These are phyloP conservation scores for Sciurus carolinensis DNA, from an alignment of 2,797 vertebrate genomes.

Conservation along the genomic window DNA sequence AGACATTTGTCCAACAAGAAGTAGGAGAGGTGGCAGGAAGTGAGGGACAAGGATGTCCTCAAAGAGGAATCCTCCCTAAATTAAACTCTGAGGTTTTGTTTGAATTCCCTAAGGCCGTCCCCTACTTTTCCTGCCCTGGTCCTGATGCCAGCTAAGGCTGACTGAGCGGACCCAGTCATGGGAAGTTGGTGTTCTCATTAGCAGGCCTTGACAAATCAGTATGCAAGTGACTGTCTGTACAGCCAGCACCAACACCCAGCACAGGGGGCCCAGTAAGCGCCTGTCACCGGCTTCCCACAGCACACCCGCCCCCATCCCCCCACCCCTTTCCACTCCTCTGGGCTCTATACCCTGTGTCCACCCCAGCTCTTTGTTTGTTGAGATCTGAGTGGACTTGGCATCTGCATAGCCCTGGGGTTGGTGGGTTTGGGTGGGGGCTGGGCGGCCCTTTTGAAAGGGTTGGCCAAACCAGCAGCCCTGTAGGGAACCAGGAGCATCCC, in stretches of 20 bases:
- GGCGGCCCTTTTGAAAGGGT: slow-evolving; percentile 41
- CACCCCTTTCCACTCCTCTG: background rate
- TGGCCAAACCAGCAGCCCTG: background rate
- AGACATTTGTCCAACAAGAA: background rate
- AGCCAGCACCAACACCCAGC: rapidly evolving
- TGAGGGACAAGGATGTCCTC: background rate
- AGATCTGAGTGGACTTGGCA: slow-evolving; percentile 60
- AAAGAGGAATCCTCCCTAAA: background rate
- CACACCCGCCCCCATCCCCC: no score
- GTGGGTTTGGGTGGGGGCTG: slow-evolving; percentile 43
- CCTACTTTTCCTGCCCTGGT: background rate
- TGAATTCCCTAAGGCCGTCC: background rate
- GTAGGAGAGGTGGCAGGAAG: background rate
- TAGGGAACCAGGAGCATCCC: background rate
- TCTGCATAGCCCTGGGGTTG: background rate
- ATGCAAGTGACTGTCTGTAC: slow-evolving; percentile 15
- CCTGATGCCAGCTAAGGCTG: background rate
- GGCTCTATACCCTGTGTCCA: background rate
- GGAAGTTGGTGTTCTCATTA: background rate
- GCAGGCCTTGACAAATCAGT: slow-evolving; percentile 53
- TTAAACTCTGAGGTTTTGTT: background rate
- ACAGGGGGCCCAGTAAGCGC: slow-evolving; percentile 61
- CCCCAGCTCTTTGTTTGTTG: background rate
- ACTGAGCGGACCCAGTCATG: background rate
- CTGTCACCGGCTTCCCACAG: background rate